phyloP scores from a whole-genome alignment of 2,113 vertebrate species.

The Syngnathus floridae region DNA sequence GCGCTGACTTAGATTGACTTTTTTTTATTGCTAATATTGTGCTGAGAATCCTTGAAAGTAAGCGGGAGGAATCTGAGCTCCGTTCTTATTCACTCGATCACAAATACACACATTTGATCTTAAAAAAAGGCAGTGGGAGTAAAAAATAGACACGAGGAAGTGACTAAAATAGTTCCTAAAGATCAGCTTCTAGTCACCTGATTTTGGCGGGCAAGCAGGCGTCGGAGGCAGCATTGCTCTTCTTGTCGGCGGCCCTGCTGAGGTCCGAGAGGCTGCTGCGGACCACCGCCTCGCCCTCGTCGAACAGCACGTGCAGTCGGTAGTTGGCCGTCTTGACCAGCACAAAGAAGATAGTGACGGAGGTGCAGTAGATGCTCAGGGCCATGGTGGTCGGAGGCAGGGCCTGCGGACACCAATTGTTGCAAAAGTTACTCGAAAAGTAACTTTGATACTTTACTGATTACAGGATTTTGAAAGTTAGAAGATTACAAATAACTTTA shows the following conservation, averaged over 20 bases:
- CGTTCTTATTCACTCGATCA: conserved; percentile 29
- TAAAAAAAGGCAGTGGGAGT: background rate
- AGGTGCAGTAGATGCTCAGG: conserved; percentile 86
- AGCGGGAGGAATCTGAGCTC: conserved; percentile 4
- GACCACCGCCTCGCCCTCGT: conserved; percentile 80
- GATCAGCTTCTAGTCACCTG: conserved; percentile 60
- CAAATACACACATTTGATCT: conserved; percentile 16
- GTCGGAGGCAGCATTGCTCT: conserved; percentile 68
- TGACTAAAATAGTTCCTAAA: conserved; percentile 6
- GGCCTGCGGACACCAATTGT: conserved; percentile 66
- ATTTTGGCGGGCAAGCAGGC: conserved; percentile 55
- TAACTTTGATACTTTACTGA: no score
- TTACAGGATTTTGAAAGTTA: no score
- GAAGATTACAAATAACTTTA: no score
- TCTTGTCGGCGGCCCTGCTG: conserved; percentile 71
- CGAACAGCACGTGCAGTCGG: conserved; percentile 91
- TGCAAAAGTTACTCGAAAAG: no score
- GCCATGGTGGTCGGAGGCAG: conserved; percentile 82
- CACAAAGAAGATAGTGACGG: conserved; percentile 84
- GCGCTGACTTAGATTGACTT: background rate
- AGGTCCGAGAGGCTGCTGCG: conserved; percentile 70
- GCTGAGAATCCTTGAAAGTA: conserved; percentile 17
- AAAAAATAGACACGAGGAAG: conserved; percentile 5
- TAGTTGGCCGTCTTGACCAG: conserved; percentile 89
- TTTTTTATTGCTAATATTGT: background rate